Evolutionary conservation across 2,797 vertebrate species (phyloP), one percentile per base, ranked within the genome.

Genomic region (Chrosomus eos): DNA sequence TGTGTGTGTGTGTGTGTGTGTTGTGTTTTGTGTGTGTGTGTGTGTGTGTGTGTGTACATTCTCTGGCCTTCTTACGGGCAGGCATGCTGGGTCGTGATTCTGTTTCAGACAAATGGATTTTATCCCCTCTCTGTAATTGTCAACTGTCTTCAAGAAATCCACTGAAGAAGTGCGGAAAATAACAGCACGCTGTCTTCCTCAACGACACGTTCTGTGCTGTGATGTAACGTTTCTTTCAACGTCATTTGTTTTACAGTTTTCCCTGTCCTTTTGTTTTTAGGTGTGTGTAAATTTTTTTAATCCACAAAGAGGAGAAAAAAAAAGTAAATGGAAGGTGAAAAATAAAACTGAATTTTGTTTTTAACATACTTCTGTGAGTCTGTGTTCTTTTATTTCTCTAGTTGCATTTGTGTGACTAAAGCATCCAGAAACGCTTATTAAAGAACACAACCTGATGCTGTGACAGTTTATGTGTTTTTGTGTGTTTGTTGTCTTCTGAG

Each of bases 331-430:
- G 85, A 91, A 90, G 91, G 90, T 90, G 87, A 90, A 91, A 93
- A 89, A 91, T 90, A 93, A 93, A 95, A 92, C 87, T 82, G 80
- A 88, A 86, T 92, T 94, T 95, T 94, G 94, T 95, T 96, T 94
- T 94, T 94, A 95, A 93, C 91, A 92, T 70, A 92, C 79, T 62
- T 83, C 88, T 90, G 89, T 90, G 89, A 64, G 90, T 92, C 91
- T 87, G 91, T 90, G 84, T 81, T 4, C 2, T 87, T 13, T 74
- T 81, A 28, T 62, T 82, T 85, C 72, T 60, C n/a, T 48, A 38
- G 31, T 60, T 58, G 28, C 62, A 19, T 40, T 66, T 53, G 19
- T 62, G 51, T 13, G 2, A 53, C 48, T n/a, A n/a, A 84, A 36
- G 48, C 23, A n/a, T 45, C 19, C 11, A 0, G 19, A 71, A 45